These are phyloP conservation scores for Grammomys surdaster DNA, from an alignment of 2,113 vertebrate species.

Conservation along the genomic window DNA sequence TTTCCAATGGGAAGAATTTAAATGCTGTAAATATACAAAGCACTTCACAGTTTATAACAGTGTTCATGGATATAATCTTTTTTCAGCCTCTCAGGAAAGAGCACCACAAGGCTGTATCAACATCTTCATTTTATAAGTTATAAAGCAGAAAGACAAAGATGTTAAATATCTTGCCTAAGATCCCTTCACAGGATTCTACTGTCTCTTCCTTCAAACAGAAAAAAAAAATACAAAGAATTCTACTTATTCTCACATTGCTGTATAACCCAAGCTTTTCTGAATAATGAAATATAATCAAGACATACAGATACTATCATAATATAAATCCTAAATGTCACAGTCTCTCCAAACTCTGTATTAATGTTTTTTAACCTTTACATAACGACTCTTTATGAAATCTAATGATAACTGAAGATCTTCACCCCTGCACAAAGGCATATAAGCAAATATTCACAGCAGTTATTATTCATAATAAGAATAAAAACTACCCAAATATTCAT, in stretches of 20 bases:
- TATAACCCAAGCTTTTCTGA: constrained; percentile 47
- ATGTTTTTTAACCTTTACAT: constrained; percentile 2
- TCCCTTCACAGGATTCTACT: neutral
- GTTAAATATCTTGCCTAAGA: constrained; percentile 55
- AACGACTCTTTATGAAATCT: constrained; percentile 20
- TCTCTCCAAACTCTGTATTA: constrained; percentile 40
- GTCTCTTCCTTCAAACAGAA: constrained; percentile 37
- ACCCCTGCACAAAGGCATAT: constrained; percentile 14
- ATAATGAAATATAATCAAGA: constrained; percentile 44
- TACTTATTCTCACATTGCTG: constrained; percentile 14
- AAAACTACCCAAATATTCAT: constrained; percentile 32
- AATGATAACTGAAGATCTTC: constrained; percentile 38
- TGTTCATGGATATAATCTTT: constrained; percentile 4
- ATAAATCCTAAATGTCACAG: constrained; percentile 47
- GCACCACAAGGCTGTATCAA: neutral
- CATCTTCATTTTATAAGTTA: constrained; percentile 58
- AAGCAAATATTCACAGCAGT: constrained; percentile 20
- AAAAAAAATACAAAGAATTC: constrained; percentile 6
- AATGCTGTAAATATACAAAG: constrained; percentile 47
- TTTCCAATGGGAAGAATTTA: constrained; percentile 28
- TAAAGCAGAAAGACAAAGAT: constrained; percentile 62
- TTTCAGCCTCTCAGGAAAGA: constrained; percentile 49
- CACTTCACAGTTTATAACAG: constrained; percentile 23
- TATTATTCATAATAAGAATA: constrained; percentile 29
- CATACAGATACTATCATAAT: neutral